These are phyloP conservation scores for Mnemiopsis leidyi DNA, from an alignment of 37 sponge, comb jelly and placozoan genomes.

Conservation along the genomic window DNA sequence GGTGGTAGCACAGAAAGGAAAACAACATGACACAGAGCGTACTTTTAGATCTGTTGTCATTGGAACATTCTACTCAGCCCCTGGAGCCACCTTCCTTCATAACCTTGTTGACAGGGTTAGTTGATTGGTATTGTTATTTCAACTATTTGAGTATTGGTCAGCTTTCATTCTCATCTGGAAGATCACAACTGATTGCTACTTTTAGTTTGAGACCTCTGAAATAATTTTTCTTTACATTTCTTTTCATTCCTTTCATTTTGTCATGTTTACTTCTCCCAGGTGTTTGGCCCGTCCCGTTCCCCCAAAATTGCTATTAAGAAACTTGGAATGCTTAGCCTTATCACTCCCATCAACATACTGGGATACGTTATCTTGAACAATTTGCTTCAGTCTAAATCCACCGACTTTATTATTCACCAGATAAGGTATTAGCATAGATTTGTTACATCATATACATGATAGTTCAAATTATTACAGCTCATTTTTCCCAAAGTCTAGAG, in stretches of 20 bases:
- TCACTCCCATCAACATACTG: background rate
- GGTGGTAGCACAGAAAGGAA: background rate
- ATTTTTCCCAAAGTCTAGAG: no score
- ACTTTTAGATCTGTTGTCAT: constrained; percentile 14
- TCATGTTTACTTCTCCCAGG: no score
- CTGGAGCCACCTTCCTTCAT: background rate
- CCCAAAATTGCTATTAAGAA: constrained; percentile 10
- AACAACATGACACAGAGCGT: background rate
- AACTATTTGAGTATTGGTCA: no score
- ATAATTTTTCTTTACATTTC: no score
- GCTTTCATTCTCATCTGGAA: no score
- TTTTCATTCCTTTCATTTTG: no score
- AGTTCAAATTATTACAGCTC: no score
- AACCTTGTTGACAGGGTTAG: constrained; percentile 26
- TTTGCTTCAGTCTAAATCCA: background rate
- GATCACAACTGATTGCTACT: no score
- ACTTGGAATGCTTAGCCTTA: background rate
- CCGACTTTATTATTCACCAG: background rate
- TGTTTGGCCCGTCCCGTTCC: background rate
- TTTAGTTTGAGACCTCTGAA: no score
- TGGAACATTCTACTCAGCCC: constrained; percentile 3
- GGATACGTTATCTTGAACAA: background rate
- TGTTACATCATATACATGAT: no score
- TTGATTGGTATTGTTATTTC: background rate
- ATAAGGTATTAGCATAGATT: no score